Conservation (phyloP, 2,797 vertebrate species). For the Heliangelus exortis region DNA sequence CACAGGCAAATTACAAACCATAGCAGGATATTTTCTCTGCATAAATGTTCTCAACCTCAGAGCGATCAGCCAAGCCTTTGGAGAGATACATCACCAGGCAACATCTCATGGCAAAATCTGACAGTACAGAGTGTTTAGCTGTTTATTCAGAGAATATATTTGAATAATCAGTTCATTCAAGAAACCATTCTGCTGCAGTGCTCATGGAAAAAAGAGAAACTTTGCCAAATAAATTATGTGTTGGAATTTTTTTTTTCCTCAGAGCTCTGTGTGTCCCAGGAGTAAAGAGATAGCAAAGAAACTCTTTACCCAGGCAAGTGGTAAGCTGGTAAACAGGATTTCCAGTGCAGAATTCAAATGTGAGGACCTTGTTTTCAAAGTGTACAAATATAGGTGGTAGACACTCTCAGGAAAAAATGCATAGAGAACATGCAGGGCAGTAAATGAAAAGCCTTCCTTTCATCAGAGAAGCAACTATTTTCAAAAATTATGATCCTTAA, state of each 20-base stretch:
- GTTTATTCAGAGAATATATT: slow-evolving; percentile 50
- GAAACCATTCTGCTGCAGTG: not conserved
- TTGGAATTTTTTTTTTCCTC: slow-evolving; percentile 24
- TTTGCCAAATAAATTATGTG: slow-evolving; percentile 47
- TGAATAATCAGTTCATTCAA: slow-evolving; percentile 48
- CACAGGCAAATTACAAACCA: slow-evolving; percentile 4
- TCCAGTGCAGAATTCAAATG: slow-evolving; percentile 15
- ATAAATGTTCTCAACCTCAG: slow-evolving; percentile 21
- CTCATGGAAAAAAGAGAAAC: slow-evolving; percentile 36
- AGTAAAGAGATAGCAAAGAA: slow-evolving; percentile 32
- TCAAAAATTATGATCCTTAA: not conserved
- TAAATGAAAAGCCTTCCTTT: not conserved
- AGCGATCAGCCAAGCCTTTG: not conserved
- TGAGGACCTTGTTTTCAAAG: not conserved
- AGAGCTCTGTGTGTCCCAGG: not conserved
- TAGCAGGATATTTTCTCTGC: not conserved
- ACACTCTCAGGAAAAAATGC: not conserved
- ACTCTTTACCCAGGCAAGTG: not conserved
- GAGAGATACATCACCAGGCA: slow-evolving; percentile 37
- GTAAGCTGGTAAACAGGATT: slow-evolving; percentile 39
- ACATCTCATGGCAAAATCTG: slow-evolving; percentile 41
- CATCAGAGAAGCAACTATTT: not conserved
- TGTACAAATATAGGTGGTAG: not conserved
- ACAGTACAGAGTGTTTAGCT: slow-evolving; percentile 15
- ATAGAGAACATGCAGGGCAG: not conserved